Base-by-base conservation (phyloP, 1,140 invertebrate species). In the Caenorhabditis briggsae region DNA sequence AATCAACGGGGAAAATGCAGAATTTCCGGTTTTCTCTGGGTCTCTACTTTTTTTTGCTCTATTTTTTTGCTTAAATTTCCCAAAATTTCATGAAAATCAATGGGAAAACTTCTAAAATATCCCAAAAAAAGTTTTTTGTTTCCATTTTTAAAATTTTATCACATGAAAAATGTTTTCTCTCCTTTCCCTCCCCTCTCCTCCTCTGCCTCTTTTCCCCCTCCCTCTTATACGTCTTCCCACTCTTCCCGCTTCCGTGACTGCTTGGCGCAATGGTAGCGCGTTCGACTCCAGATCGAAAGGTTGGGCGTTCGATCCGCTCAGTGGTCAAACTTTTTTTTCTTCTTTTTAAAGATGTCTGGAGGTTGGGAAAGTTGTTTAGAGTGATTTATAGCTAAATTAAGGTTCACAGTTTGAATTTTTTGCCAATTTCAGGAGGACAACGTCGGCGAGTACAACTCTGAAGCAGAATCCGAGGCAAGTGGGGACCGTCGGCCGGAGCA, bases 221-320 rank as follows among this genome's bases (percentile, higher is more conserved):
- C n/a, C 11, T 25, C 20, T 7, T 43, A 23, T 70, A 46, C 1
- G 48, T 41, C 70, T 11, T 8, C 43, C 70, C 14, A 8, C n/a
- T 41, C 18, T 2, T 16, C 23, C 23, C 48, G 14, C 23, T 58
- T 58, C n/a, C 78, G 23, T 74, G 84, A 70, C 61, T 85, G 65
- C 48, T 58, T 64, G 46, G 61, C 46, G 55, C 48, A 70, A 85
- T 50, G 50, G 50, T 53, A 85, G 65, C 61, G 46, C 61, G 84
- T 46, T 74, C 84, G 48, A 85, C 70, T 78, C 70, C 70, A 78
- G 70, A 78, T 78, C 70, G 84, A 85, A 65, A 85, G 65, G 65
- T 85, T 50, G 41, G 84, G 50, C 61, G 84, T 78, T 78, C 70
- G 84, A 85, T 53, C 84, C 84, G 61, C 84, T 65, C 61, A 85